A percentile compares a stretch with the other conserved stretches of the same genome.
Conservation (phyloP, 2,888 invertebrate species). For the Dyspetes luteomarginatus region DNA sequence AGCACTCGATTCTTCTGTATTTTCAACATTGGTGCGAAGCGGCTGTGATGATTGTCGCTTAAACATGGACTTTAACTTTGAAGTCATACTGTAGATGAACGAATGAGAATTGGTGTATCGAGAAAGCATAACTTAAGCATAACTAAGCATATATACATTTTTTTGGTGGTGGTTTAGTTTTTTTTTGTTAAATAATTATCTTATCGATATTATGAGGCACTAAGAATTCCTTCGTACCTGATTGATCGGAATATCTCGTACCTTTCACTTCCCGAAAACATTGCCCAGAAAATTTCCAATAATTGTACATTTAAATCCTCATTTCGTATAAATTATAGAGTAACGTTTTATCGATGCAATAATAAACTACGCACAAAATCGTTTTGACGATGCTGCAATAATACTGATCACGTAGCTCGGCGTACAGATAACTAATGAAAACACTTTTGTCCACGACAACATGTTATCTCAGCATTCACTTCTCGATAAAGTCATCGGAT, state of each 20-base stretch:
- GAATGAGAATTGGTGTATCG: not conserved
- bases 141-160: not conserved
- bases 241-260: constrained; percentile 32
- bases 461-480: constrained; percentile 45
- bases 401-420: constrained; percentile 1
- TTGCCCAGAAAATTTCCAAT: not conserved
- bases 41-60: constrained; percentile 63
- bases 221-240: constrained; percentile 32
- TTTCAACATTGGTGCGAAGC: constrained; percentile 30
- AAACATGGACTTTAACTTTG: constrained; percentile 68
- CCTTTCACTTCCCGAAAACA: constrained; percentile 40
- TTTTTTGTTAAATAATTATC: not conserved
- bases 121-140: not conserved
- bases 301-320: not conserved
- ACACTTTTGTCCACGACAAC: constrained; percentile 4
- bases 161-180: not conserved
- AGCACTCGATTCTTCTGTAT: constrained; percentile 62
- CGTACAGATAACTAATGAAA: constrained; percentile 50
- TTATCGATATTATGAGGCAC: not conserved
- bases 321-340: not conserved
- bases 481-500: constrained; percentile 33
- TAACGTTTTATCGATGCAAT: not conserved
- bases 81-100: constrained; percentile 59
- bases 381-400: not conserved
- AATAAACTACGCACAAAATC: not conserved